Evolutionary conservation across 1,140 invertebrate genomes (phyloP), one percentile per base, ranked within the genome.

Genomic region (Bradysia coprophila): DNA sequence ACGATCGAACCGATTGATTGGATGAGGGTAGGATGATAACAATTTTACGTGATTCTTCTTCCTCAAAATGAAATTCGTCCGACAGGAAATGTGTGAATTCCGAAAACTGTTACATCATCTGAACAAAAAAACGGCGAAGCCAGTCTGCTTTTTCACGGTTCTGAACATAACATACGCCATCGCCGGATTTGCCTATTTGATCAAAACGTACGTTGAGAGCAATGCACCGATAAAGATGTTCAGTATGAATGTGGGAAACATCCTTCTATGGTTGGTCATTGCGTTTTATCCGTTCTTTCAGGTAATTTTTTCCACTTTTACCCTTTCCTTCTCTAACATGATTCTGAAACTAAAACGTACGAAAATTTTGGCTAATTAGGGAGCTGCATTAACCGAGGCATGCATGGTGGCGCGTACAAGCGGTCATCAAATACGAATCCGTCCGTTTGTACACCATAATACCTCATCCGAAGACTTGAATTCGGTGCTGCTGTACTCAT

Each of bases 381-480:
- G 83, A 21, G 79, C 83, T 11, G 66, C 82, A 34, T 67, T 89
- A 51, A 80, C 81, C 2, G 73, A 70, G n/a, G 72, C 75, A 8
- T 84, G 81, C 51, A 67, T 70, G 10, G 71, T 67, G 49, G 72
- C 81, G 16, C 71, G 73, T 57, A 67, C 63, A 34, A 71, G 81
- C 45, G 82, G 81, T 0, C 81, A 85, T 51, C 78, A 85, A 57
- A 69, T 84, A 37, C 66, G 79, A 24, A 71, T 73, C n/a, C 64
- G 81, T 20, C 81, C 81, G 2, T 84, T 81, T 54, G 73, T 81
- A 2, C 81, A 85, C 64, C 78, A 81, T 58, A 71, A 75, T 47
- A 79, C 78, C 21, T 68, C 79, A 1, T 68, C 71, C 33, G 67
- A 74, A 49, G 80, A 85, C 63, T 64, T 87, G 36, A 75, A 80